Conservation (phyloP, 1,140 invertebrate genomes). For the Glossosoma conforme region DNA sequence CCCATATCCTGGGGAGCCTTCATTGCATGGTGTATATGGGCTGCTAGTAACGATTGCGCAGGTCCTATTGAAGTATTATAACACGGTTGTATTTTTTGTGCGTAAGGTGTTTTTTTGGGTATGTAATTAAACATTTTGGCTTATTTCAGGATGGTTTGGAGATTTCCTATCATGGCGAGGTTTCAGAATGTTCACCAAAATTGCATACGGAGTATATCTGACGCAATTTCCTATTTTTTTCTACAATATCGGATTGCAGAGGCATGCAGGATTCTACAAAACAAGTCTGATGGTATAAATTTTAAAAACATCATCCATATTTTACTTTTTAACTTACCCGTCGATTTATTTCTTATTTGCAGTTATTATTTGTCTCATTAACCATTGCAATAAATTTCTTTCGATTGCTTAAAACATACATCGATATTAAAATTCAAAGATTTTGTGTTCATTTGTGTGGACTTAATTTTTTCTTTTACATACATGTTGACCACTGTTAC, state of each 20-base stretch:
- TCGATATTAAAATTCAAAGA: no score
- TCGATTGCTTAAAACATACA: background rate
- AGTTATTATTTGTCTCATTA: no score
- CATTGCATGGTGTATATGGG: conserved; percentile 59
- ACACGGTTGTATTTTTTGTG: no score
- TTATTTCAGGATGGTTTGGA: conserved; percentile 41
- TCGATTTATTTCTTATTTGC: no score
- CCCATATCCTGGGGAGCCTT: conserved; percentile 66
- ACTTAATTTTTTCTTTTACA: no score
- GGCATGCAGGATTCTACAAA: conserved; percentile 46
- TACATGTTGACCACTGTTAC: no score
- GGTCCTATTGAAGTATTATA: conserved; percentile 33
- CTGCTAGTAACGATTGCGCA: conserved; percentile 40
- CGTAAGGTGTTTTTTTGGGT: no score
- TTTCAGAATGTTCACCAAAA: conserved; percentile 59
- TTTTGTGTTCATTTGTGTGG: no score
- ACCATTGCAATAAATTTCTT: no score
- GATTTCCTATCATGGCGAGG: conserved; percentile 42
- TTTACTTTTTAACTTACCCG: no score
- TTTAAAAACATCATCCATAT: conserved; percentile 1
- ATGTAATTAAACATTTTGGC: no score
- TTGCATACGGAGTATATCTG: conserved; percentile 54
- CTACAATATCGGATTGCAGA: conserved; percentile 52
- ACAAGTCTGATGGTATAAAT: conserved; percentile 43
- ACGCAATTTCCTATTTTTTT: conserved; percentile 57